Conservation (phyloP, 2,113 vertebrate genomes). For the Myotis brandtii region DNA sequence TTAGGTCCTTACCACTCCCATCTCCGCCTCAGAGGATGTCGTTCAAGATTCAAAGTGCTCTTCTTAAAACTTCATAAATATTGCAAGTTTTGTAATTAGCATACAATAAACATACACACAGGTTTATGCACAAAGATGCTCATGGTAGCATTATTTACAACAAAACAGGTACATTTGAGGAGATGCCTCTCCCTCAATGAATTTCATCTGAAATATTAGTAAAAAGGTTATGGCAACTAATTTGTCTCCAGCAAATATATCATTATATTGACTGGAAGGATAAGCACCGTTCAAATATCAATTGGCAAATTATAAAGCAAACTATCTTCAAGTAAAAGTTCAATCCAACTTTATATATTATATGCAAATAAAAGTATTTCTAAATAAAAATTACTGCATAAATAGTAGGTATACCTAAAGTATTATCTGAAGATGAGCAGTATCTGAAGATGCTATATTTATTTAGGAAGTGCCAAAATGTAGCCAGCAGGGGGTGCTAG, state of each 20-base stretch:
- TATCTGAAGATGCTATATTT: not conserved
- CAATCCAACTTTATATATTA: not conserved
- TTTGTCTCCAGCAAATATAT: not conserved
- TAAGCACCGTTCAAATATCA: constrained; percentile 10
- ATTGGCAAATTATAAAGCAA: constrained; percentile 40
- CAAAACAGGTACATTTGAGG: not conserved
- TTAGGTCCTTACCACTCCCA: not conserved
- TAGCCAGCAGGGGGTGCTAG: constrained; percentile 72
- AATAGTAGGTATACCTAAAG: not conserved
- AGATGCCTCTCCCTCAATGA: not conserved
- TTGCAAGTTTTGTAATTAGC: not conserved
- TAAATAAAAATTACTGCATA: constrained; percentile 55
- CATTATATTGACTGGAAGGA: not conserved
- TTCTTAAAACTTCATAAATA: not conserved
- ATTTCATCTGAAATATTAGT: constrained; percentile 40
- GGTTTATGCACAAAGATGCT: not conserved
- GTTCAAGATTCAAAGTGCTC: constrained; percentile 10
- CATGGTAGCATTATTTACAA: not conserved
- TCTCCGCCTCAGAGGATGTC: not conserved
- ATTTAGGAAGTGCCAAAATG: constrained; percentile 13
- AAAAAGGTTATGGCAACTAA: constrained; percentile 29
- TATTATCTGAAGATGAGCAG: not conserved
- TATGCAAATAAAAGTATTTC: constrained; percentile 52
- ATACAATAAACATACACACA: constrained; percentile 1
- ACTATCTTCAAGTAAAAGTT: constrained; percentile 17